Conservation (phyloP, 2,797 vertebrate species). For the Uromys caudimaculatus region DNA sequence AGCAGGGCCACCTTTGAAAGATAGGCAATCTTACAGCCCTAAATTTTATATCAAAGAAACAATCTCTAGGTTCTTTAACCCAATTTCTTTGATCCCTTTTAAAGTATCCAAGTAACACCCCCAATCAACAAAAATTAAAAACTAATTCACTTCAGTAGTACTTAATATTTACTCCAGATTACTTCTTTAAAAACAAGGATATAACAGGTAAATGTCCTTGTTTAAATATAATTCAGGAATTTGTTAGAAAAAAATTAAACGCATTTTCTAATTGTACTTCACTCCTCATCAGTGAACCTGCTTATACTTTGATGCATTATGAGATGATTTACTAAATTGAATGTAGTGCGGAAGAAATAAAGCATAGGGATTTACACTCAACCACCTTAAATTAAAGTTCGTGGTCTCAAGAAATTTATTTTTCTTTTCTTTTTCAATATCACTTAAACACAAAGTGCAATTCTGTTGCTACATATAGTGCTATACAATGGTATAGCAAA, state of each 20-base stretch:
- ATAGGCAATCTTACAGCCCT: background rate
- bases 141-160: background rate
- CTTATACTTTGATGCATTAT: conserved; percentile 45
- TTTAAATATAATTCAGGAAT: conserved; percentile 33
- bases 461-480: conserved; percentile 41
- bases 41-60: conserved; percentile 22
- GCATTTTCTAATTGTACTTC: conserved; percentile 32
- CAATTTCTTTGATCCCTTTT: conserved; percentile 25
- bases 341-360: conserved; percentile 40
- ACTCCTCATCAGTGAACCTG: background rate
- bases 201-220: background rate
- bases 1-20: background rate
- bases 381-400: conserved; percentile 25
- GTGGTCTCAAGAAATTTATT: background rate
- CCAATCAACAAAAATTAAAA: conserved; percentile 39
- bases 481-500: background rate
- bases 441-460: conserved; percentile 41
- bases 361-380: background rate
- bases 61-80: background rate
- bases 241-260: background rate
- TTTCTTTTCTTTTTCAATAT: background rate
- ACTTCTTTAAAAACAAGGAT: conserved; percentile 53
- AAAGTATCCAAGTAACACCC: background rate
- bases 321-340: conserved; percentile 3
- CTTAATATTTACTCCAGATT: background rate